A percentile compares a stretch with the other conserved stretches of the same genome.
Evolutionary conservation across 2,113 vertebrate species (phyloP).

Genomic region (Odontophorus gujanensis): DNA sequence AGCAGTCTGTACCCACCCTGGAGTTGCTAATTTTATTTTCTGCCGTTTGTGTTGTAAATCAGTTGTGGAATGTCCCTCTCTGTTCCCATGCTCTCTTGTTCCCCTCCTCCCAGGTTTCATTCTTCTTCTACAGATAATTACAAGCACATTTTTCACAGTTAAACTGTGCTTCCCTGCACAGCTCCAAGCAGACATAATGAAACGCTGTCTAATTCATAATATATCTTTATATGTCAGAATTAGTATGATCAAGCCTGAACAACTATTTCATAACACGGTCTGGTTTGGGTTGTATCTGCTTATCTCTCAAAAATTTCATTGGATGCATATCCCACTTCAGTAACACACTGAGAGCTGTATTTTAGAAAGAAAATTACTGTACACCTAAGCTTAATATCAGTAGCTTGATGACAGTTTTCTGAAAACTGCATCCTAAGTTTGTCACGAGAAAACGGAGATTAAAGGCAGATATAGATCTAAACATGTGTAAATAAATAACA

Average conservation of each 20-base stretch:
- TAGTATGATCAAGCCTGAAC: background rate
- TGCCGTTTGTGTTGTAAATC: conserved; percentile 67
- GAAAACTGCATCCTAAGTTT: background rate
- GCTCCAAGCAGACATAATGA: background rate
- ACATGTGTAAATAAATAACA: background rate
- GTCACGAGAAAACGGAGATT: background rate
- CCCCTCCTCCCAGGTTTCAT: conserved; percentile 72
- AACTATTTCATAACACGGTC: background rate
- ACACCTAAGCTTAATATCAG: background rate
- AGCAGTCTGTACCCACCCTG: conserved; percentile 38
- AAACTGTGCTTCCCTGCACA: conserved; percentile 39
- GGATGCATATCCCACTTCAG: background rate
- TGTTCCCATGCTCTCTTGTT: conserved; percentile 64
- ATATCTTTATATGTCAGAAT: background rate
- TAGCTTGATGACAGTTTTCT: background rate
- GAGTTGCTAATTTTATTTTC: conserved; percentile 71
- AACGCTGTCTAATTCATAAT: background rate
- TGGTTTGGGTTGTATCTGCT: background rate
- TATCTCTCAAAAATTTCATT: background rate
- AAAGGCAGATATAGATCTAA: background rate
- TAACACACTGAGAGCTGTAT: background rate
- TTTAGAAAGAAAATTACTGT: background rate
- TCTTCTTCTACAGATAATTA: conserved; percentile 69
- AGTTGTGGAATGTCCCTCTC: conserved; percentile 63
- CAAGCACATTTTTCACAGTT: conserved; percentile 69